Evolutionary conservation across 2,113 vertebrate genomes (phyloP), one percentile per base, ranked within the genome.

Genomic region (Anolis carolinensis): DNA sequence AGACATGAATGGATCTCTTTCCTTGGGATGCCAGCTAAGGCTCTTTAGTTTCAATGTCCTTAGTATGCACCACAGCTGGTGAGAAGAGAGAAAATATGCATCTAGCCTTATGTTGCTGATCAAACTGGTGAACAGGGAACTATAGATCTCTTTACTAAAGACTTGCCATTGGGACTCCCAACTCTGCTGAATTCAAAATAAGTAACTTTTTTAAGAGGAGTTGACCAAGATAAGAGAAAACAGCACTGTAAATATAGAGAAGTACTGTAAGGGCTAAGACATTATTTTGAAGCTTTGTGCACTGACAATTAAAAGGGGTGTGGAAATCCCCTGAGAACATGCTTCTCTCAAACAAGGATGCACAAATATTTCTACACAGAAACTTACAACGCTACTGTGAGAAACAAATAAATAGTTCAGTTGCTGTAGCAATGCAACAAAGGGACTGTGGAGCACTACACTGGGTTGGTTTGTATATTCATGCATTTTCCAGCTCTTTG

Each of bases 391-490:
- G 63, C 52, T 71, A 82, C 74, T 85, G 75, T 91, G 90, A 90
- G 86, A 90, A 65, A 88, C 81, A 89, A 63, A 92, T 73, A 83
- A 93, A 91, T 92, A n/a, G 50, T 86, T n/a, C 87, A 76, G 82
- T 91, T 82, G 84, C 81, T 84, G 65, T 21, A 78, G 77, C 36
- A 72, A 88, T 67, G 82, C 36, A 52, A 92, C 82, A 91, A 93
- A 93, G 92, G 88, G 88, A 79, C 78, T 93, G 76, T 50, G 36
- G 65, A 90, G 82, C 74, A 89, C 82, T 82, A 59, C 34, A 27
- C 39, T 84, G 39, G 77, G n/a, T 89, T 91, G 71, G 90, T 94
- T 89, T 91, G 93, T 89, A 93, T 91, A 93, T 89, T 87, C 93
- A 92, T 93, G 27, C 21, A 71, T 25, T 91, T 77, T 1, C 1